Base-by-base conservation (phyloP, 2,888 invertebrate genomes). In the Perizoma affinitatum region DNA sequence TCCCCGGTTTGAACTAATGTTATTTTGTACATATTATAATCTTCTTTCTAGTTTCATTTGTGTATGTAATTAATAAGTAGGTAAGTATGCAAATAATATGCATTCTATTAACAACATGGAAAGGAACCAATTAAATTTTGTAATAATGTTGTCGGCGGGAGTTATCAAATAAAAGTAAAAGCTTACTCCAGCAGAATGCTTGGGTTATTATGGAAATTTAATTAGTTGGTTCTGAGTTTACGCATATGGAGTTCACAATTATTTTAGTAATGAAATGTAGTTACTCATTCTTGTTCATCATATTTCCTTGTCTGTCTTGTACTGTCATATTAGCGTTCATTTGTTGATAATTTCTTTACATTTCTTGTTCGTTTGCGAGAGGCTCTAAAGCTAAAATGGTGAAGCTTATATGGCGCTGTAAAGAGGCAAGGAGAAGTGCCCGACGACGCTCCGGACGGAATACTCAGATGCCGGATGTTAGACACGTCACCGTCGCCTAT, bases 201-300 rank as follows among this genome's bases (percentile, higher is more conserved):
- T 72, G 71, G 73, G 74, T 69, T 74, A 75, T 79, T 76, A 77
- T 77, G 78, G 78, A 80, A 79, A 81, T 80, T 76, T 79, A 82
- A 84, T 83, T 80, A 80, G 77, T 59, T 61, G 67, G 67, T 67
- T 73, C 66, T 71, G 71, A 69, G 70, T 70, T 75, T 74, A 79
- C 78, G 78, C 75, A 75, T 74, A 67, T 70, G 71, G 82, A 80
- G 80, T 81, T 75, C 54, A 63, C 72, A 75, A 22, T 22, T 22
- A 22, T 22, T 22, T 22, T 22, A 77, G 76, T 67, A 75, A 72
- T 66, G 64, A 65, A 73, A 74, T 78, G 72, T 71, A 75, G 61
- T 43, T 22, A 43, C 50, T 53, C 41, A 41, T 11, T n/a, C n/a
- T n/a, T n/a, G 5, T n/a, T 52, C 45, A 22, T n/a, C n/a, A 43